A percentile compares a stretch with the other conserved stretches of the same genome.
These are phyloP conservation scores for Protobothrops mucrosquamatus DNA, from an alignment of 2,113 vertebrate genomes.

Conservation along the genomic window DNA sequence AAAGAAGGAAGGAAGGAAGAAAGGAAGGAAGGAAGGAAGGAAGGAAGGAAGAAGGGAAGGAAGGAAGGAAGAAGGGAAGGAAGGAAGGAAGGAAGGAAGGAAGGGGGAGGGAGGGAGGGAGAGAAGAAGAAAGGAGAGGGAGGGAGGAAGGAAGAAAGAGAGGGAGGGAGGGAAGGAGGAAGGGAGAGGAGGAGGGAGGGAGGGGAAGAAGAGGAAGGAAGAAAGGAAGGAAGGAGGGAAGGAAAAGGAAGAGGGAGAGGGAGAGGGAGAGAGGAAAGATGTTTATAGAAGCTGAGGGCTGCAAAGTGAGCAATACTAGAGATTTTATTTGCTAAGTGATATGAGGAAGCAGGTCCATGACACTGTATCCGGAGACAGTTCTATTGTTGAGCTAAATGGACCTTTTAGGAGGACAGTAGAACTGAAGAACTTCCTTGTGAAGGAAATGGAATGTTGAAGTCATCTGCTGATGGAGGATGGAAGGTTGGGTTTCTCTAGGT, in stretches of 20 bases:
- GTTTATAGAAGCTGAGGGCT: neutral
- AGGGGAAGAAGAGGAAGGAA: too few species aligned
- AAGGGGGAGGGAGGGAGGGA: too few species aligned
- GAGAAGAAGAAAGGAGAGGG: accelerated
- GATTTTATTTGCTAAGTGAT: neutral
- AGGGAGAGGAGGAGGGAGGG: too few species aligned
- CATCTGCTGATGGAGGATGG: neutral
- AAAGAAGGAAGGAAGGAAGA: too few species aligned
- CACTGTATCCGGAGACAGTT: neutral
- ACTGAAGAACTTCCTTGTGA: neutral
- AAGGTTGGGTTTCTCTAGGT: neutral
- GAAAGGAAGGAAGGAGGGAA: too few species aligned
- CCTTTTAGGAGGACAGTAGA: neutral
- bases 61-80: too few species aligned
- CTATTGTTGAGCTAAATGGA: neutral
- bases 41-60: accelerated
- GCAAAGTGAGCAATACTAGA: neutral
- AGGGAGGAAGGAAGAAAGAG: too few species aligned
- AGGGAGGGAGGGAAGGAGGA: too few species aligned
- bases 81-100: too few species aligned
- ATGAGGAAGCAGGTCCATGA: neutral
- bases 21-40: too few species aligned
- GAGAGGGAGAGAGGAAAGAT: neutral
- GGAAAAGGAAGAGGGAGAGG: neutral
- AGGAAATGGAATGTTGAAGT: neutral